These are phyloP conservation scores for Sipha flava DNA, from an alignment of 1,140 invertebrate species.

Conservation along the genomic window DNA sequence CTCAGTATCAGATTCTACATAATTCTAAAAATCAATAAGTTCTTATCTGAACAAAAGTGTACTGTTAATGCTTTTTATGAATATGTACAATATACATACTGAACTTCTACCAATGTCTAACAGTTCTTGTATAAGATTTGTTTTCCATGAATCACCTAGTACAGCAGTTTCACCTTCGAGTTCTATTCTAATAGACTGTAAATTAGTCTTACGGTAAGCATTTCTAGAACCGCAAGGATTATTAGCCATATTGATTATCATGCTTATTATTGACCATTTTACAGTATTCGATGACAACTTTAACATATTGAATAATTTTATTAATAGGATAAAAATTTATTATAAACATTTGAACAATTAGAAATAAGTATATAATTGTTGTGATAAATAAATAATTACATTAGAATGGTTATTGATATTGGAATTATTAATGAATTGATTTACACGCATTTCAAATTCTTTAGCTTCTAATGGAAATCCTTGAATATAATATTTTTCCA, in stretches of 20 bases:
- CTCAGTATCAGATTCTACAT: background rate
- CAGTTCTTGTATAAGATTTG: constrained; percentile 13
- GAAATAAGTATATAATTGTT: too few relatives aligned
- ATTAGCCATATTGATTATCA: background rate
- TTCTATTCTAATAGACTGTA: background rate
- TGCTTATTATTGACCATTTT: constrained; percentile 2
- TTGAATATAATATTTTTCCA: constrained; percentile 8
- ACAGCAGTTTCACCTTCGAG: constrained; percentile 8
- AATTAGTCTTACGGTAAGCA: constrained; percentile 15
- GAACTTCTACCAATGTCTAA: background rate
- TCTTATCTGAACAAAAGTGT: background rate
- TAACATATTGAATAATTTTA: background rate
- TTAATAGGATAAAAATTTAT: background rate
- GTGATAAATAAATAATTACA: background rate
- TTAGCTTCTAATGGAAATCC: constrained; percentile 24
- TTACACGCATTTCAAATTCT: constrained; percentile 24
- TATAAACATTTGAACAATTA: too few relatives aligned
- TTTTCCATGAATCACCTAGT: background rate
- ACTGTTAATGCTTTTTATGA: too few relatives aligned
- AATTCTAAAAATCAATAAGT: background rate
- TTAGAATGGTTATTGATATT: background rate
- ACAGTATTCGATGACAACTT: background rate
- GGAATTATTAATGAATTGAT: background rate
- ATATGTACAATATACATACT: background rate
- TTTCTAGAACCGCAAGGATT: constrained; percentile 27